Evolutionary conservation across 2,113 vertebrate species (phyloP).

Genomic region (Paradoxurus hermaphroditus): DNA sequence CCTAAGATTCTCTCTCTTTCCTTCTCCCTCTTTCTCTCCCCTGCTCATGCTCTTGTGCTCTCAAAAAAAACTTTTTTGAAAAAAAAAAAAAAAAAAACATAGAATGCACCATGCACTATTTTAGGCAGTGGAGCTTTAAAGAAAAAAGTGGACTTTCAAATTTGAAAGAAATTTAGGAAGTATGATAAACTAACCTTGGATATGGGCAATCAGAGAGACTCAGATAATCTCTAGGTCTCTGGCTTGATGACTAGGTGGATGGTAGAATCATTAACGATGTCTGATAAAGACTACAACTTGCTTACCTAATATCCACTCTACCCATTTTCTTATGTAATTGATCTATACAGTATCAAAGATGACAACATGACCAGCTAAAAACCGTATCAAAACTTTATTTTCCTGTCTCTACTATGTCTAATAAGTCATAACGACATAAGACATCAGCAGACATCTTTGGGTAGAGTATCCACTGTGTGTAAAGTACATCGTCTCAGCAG

Average conservation of each 20-base stretch:
- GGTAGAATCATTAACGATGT: neutral
- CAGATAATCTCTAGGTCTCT: neutral
- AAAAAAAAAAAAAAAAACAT: too few relatives aligned
- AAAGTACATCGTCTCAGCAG: neutral
- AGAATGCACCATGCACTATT: neutral
- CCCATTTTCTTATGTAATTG: neutral
- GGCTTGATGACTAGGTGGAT: neutral
- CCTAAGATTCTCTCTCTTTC: too few relatives aligned
- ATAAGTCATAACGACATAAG: neutral
- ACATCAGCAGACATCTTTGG: neutral
- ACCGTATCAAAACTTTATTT: neutral
- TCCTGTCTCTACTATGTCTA: neutral
- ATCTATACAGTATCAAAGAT: neutral
- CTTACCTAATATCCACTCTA: neutral
- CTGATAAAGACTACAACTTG: neutral
- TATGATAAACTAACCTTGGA: neutral
- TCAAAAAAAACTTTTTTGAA: too few relatives aligned
- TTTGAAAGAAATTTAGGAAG: neutral
- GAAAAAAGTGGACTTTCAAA: neutral
- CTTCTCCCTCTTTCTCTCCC: too few relatives aligned
- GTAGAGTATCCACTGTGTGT: neutral
- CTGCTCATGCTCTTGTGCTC: too few relatives aligned
- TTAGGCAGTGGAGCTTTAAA: slow-evolving; percentile 1
- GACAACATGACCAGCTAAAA: neutral
- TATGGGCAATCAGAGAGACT: neutral